These are phyloP conservation scores for Brachypteracias leptosomus DNA, from an alignment of 2,113 vertebrate species.

Conservation along the genomic window DNA sequence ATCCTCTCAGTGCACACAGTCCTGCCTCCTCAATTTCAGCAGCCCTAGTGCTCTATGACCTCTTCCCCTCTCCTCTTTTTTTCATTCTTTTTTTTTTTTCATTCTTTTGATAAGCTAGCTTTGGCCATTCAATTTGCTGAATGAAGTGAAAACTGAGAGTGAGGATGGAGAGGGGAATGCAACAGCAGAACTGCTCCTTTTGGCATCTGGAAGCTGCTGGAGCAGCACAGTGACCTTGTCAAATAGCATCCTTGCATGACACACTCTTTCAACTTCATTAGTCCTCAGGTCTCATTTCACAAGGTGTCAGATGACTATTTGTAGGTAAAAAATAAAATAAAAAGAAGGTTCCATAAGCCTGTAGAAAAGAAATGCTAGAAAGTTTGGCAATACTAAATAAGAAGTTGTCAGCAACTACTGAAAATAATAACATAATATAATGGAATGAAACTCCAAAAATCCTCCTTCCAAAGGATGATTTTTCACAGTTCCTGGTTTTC, in stretches of 20 bases:
- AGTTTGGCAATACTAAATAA: not conserved
- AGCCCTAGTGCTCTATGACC: not conserved
- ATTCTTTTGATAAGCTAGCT: not conserved
- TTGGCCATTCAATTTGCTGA: not conserved
- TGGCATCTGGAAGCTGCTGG: not conserved
- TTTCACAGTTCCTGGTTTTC: not conserved
- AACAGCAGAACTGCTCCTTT: not conserved
- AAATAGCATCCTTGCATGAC: not conserved
- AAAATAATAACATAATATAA: not conserved
- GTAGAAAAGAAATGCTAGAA: not conserved
- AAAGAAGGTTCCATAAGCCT: not conserved
- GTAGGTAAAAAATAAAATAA: slow-evolving; percentile 6
- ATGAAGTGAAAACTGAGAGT: not conserved
- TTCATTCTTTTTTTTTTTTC: fast-evolving
- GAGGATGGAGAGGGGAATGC: fast-evolving
- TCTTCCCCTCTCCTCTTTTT: not conserved
- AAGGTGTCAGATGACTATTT: not conserved
- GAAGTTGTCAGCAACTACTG: not conserved
- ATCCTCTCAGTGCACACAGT: not conserved
- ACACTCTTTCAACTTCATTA: not conserved
- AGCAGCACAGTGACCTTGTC: not conserved
- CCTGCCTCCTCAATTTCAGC: not conserved
- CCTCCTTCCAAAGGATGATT: not conserved
- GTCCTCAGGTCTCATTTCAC: not conserved
- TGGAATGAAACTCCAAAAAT: not conserved